A percentile compares a stretch with the other conserved stretches of the same genome.
phyloP scores from a whole-genome alignment of 2,888 invertebrate species.

The Hirtodrosophila cameraria region DNA sequence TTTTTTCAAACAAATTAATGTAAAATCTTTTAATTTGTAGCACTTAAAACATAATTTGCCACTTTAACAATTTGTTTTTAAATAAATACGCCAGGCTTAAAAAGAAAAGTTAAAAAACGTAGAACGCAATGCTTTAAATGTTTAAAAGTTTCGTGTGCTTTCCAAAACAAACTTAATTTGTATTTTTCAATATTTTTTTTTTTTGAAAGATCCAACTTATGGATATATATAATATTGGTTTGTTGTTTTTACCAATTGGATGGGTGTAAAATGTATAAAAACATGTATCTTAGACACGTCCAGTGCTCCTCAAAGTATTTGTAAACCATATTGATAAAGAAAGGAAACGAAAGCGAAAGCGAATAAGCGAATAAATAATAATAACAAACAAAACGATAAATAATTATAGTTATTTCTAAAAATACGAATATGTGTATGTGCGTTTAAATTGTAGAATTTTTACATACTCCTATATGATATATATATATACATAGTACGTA shows the following conservation, averaged over 20 bases:
- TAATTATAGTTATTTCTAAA: conserved; percentile 48
- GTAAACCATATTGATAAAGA: conserved; percentile 80
- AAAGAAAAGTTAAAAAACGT: conserved; percentile 13
- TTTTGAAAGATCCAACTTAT: no score
- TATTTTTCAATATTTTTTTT: conserved; percentile 6
- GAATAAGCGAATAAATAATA: conserved; percentile 8
- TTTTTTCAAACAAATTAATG: conserved; percentile 45
- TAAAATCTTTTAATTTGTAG: conserved; percentile 70
- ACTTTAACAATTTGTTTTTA: conserved; percentile 40
- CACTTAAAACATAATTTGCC: conserved; percentile 42
- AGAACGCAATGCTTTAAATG: conserved; percentile 46
- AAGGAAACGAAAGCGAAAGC: conserved; percentile 29
- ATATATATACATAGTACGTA: conserved; percentile 26
- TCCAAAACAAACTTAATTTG: not conserved
- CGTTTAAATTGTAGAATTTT: conserved; percentile 62
- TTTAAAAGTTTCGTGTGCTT: conserved; percentile 7
- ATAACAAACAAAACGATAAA: conserved; percentile 23
- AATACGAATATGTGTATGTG: conserved; percentile 38
- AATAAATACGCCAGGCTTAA: conserved; percentile 43
- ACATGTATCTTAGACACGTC: conserved; percentile 81
- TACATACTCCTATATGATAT: conserved; percentile 45
- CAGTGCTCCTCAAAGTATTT: conserved; percentile 83
- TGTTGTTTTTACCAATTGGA: conserved; percentile 34
- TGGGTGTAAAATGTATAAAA: conserved; percentile 32
- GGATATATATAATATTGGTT: conserved; percentile 49